Evolutionary conservation across 1,140 invertebrate species (phyloP).

Genomic region (Himalopsyche phryganea): DNA sequence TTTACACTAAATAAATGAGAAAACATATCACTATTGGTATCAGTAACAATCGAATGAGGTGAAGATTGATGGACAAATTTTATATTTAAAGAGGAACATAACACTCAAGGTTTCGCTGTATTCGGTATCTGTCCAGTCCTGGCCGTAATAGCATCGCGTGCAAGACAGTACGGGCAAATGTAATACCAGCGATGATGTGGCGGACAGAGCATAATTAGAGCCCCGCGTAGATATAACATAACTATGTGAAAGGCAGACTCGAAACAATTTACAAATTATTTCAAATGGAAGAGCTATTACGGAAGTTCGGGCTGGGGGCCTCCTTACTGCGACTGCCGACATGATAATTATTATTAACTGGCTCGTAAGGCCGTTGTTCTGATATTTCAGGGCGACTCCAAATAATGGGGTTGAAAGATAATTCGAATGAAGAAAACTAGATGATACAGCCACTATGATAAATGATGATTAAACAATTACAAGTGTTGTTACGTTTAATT

Average conservation of each 20-base stretch:
- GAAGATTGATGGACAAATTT: no score
- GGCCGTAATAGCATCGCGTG: constrained; percentile 10
- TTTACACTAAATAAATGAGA: no score
- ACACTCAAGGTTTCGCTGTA: not conserved
- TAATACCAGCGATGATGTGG: not conserved
- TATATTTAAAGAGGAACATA: no score
- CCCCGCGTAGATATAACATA: constrained; percentile 21
- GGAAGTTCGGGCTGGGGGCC: constrained; percentile 8
- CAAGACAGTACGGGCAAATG: not conserved
- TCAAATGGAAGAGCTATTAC: constrained; percentile 20
- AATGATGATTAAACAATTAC: no score
- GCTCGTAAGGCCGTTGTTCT: not conserved
- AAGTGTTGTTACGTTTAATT: no score
- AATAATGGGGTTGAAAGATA: not conserved
- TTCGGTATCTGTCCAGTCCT: not conserved
- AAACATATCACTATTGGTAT: no score
- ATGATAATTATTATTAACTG: not conserved
- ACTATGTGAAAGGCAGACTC: constrained; percentile 6
- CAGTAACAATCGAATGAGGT: no score
- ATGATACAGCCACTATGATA: not conserved
- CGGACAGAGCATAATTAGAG: constrained; percentile 31
- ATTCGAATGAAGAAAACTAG: not conserved
- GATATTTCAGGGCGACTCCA: not conserved
- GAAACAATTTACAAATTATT: constrained; percentile 26
- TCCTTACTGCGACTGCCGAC: constrained; percentile 4